Conservation (phyloP, 2,113 vertebrate genomes). For the Suncus etruscus region DNA sequence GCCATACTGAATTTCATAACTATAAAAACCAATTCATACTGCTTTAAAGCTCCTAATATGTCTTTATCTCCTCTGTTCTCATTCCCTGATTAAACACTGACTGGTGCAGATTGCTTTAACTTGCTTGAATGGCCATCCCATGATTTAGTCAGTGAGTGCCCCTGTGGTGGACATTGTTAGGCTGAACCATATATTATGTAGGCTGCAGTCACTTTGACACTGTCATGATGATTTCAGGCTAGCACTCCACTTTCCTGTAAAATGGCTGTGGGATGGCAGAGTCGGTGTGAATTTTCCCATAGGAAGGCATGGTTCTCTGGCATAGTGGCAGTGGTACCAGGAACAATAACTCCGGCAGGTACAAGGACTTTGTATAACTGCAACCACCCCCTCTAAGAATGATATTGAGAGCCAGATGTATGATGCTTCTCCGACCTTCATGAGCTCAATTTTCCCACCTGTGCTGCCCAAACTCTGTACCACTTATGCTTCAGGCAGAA, state of each 20-base stretch:
- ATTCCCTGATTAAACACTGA: not conserved
- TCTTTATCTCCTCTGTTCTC: not conserved
- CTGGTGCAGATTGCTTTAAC: not conserved
- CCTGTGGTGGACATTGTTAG: not conserved
- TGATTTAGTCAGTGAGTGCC: not conserved
- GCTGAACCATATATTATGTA: not conserved
- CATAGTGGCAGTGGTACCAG: not conserved
- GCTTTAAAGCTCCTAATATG: not conserved
- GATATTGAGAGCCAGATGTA: not conserved
- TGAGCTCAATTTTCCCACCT: too few species aligned
- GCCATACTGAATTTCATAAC: not conserved
- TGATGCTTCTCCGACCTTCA: not conserved
- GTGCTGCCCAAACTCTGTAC: not conserved
- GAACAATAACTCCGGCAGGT: accelerated
- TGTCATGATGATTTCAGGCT: not conserved
- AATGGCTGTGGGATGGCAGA: not conserved
- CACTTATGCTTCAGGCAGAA: not conserved
- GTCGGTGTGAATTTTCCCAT: not conserved
- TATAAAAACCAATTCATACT: not conserved
- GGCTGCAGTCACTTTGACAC: not conserved
- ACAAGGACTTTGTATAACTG: not conserved
- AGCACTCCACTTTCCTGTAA: not conserved
- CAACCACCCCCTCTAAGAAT: not conserved
- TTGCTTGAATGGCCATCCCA: not conserved
- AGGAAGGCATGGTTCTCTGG: not conserved